Conservation (phyloP, 2,797 vertebrate species). For the Apodemus agrarius region DNA sequence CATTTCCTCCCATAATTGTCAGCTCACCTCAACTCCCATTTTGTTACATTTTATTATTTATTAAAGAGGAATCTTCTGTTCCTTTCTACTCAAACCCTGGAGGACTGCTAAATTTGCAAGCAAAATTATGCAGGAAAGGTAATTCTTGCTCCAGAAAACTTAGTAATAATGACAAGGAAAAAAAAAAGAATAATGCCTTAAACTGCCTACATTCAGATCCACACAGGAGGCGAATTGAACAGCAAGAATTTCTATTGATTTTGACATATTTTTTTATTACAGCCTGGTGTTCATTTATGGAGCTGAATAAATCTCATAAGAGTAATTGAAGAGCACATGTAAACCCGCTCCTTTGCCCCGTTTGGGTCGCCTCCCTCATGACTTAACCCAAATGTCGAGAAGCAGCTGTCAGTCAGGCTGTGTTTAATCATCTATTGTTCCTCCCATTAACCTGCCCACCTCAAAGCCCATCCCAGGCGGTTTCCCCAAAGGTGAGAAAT, state of each 20-base stretch:
- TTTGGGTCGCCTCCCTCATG: constrained; percentile 44
- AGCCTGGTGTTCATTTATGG: constrained; percentile 65
- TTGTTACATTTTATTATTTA: constrained; percentile 31
- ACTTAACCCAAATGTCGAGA: constrained; percentile 43
- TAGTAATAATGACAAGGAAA: constrained; percentile 54
- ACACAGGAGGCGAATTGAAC: constrained; percentile 53
- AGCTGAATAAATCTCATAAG: constrained; percentile 76
- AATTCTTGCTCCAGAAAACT: constrained; percentile 54
- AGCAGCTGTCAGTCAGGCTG: constrained; percentile 74
- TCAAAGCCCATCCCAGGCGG: not conserved
- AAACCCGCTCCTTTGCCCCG: constrained; percentile 55
- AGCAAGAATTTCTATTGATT: constrained; percentile 77
- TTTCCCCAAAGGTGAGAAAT: constrained; percentile 50
- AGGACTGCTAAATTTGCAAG: constrained; percentile 49
- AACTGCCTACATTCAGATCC: constrained; percentile 54
- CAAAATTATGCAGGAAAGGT: constrained; percentile 55
- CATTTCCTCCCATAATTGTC: not conserved
- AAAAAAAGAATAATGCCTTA: constrained; percentile 62
- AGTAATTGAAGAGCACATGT: constrained; percentile 70
- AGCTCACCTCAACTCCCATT: not conserved
- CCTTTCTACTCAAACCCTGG: constrained; percentile 2
- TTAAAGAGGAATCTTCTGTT: not conserved
- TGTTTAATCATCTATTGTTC: constrained; percentile 73
- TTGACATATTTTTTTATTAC: constrained; percentile 77
- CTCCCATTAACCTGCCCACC: not conserved